phyloP scores from a whole-genome alignment of 2,113 vertebrate genomes.

The Carettochelys insculpta region DNA sequence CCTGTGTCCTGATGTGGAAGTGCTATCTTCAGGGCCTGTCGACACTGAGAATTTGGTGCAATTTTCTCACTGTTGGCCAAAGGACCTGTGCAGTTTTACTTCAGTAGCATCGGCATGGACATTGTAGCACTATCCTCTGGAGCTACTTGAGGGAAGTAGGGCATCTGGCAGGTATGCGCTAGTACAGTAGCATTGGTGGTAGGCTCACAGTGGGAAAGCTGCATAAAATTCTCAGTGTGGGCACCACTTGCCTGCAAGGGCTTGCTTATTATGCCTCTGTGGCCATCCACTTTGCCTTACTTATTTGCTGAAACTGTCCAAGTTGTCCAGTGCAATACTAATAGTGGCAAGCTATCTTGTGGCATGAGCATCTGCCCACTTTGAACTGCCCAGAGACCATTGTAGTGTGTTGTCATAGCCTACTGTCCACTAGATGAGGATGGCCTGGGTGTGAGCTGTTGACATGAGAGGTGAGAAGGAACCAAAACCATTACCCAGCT shows the following conservation, averaged over 20 bases:
- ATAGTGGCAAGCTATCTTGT: not conserved
- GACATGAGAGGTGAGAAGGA: accelerated
- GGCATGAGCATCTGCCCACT: accelerated
- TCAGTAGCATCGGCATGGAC: accelerated
- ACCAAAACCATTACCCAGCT: not conserved
- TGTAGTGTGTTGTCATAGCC: not conserved
- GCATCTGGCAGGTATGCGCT: not conserved
- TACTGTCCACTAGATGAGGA: too few species aligned
- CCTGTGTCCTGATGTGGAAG: not conserved
- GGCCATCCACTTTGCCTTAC: accelerated
- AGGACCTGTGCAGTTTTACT: accelerated
- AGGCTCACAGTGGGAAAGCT: not conserved
- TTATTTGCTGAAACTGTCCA: not conserved
- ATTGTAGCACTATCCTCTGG: not conserved
- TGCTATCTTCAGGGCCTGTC: not conserved
- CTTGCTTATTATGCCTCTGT: not conserved
- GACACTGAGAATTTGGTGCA: accelerated
- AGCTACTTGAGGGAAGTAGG: not conserved
- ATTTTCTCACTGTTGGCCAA: not conserved
- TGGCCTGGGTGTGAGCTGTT: not conserved
- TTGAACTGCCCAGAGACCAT: not conserved
- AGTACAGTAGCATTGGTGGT: not conserved
- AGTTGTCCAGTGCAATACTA: not conserved
- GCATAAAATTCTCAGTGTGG: not conserved
- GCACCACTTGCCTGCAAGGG: accelerated